Evolutionary conservation across 2,797 vertebrate genomes (phyloP).

Genomic region (Octomys mimax): DNA sequence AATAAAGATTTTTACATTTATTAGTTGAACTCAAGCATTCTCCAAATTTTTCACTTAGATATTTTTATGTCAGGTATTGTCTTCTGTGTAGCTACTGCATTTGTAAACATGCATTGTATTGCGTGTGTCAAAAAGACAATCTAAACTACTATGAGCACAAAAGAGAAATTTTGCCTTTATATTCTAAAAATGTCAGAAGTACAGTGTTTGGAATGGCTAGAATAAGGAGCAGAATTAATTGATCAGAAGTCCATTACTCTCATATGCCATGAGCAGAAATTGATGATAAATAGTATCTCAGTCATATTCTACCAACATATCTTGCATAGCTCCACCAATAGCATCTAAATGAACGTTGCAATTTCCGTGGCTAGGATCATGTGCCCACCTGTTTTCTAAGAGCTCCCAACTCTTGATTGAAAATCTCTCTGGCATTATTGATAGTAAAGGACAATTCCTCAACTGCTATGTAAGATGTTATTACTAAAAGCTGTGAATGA

Average conservation of each 20-base stretch:
- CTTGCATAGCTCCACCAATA: background rate
- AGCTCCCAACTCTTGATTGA: background rate
- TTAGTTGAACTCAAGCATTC: background rate
- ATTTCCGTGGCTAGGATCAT: background rate
- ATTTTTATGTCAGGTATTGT: background rate
- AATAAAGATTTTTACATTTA: background rate
- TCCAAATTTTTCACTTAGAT: background rate
- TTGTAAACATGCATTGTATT: background rate
- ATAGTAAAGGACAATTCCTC: background rate
- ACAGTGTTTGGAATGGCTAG: background rate
- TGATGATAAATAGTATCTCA: background rate
- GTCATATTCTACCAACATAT: background rate
- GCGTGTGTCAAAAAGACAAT: background rate
- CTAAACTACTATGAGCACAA: background rate
- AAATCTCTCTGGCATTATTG: background rate
- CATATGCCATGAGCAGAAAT: background rate
- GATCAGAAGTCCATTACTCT: background rate
- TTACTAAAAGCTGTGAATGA: constrained; percentile 5
- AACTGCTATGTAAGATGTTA: background rate
- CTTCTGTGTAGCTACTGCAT: background rate
- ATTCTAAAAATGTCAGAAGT: background rate
- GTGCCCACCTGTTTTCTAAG: background rate
- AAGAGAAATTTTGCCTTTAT: background rate
- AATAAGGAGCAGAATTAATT: background rate
- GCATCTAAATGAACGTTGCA: background rate